A percentile compares a stretch with the other conserved stretches of the same genome.
These are phyloP conservation scores for Stictocephala bisonia DNA, from an alignment of 2,888 invertebrate species.

Conservation along the genomic window DNA sequence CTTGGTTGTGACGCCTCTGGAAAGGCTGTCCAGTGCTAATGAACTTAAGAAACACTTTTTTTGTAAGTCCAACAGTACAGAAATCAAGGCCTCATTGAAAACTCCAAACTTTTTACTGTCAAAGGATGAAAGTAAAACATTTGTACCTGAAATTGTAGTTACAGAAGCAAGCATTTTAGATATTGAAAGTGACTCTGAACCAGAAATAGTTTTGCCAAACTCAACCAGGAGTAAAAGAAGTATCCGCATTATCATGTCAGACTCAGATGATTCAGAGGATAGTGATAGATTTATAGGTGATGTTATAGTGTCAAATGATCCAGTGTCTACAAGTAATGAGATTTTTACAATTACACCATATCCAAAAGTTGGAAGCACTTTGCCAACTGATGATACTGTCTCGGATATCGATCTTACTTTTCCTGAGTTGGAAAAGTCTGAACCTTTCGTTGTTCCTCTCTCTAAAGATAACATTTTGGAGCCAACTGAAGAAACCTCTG, in stretches of 20 bases:
- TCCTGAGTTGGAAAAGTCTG: neutral
- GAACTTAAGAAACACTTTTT: too few species aligned
- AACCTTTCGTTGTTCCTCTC: slow-evolving; percentile 9
- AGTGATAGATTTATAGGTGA: neutral
- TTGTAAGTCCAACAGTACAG: too few species aligned
- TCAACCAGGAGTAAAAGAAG: neutral
- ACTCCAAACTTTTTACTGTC: neutral
- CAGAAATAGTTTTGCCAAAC: neutral
- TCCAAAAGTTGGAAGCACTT: neutral
- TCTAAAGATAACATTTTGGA: neutral
- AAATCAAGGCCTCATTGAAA: neutral
- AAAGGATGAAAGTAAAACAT: slow-evolving; percentile 11
- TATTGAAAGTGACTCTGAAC: slow-evolving; percentile 47
- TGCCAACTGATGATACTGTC: neutral
- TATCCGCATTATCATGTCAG: slow-evolving; percentile 24
- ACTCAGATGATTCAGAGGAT: slow-evolving; percentile 31
- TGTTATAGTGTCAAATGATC: neutral
- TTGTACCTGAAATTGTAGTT: slow-evolving; percentile 55
- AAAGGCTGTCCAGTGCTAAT: neutral
- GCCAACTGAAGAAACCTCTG: slow-evolving; percentile 66
- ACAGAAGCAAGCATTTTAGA: slow-evolving; percentile 53
- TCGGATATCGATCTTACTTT: neutral
- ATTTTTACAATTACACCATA: neutral
- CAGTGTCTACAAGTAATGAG: neutral
- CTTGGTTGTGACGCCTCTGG: neutral